Evolutionary conservation across 2,113 vertebrate species (phyloP), one percentile per base, ranked within the genome.

Genomic region (Grammomys dolichurus): DNA sequence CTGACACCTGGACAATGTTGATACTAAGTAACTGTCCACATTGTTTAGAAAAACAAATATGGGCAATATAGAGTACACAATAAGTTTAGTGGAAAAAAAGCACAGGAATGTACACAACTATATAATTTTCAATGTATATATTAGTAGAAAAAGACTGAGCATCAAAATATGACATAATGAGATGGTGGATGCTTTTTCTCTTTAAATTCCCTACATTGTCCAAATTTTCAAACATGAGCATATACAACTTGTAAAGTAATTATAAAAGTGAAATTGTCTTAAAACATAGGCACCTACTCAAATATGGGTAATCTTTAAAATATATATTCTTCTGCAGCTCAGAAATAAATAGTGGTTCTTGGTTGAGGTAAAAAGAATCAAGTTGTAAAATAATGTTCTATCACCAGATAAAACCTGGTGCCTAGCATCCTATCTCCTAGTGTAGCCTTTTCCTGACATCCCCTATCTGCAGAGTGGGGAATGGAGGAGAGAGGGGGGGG

Each of bases 41-140:
- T 31, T 82, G 51, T 77, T 90, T 65, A 92, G 36, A 87, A 95
- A 90, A 95, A 31, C 10, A 78, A n/a, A 85, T 76, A 58, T 75
- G 36, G 28, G 3, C 60, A 92, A 93, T 67, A 65, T 4, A 54
- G 6, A 56, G 17, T 43, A 80, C 0, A 77, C 20, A 60, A 87
- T n/a, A 91, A 95, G 72, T 69, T 82, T 69, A 94, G 28, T 72
- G 75, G 93, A 26, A 96, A 88, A 92, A 58, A 40, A 94, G 33
- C 46, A 94, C 33, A 72, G 73, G 92, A 77, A 92, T 91, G 6
- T 1, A 1, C 26, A 88, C 60, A 89, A 80, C 33, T 75, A 17
- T 22, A 73, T 80, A 22, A 70, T 56, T 90, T 92, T 78, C 63
- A 93, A 89, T 93, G 46, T 67, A 28, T 43, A 46, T 70, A 46